These are phyloP conservation scores for Contarinia nasturtii DNA, from an alignment of 1,140 invertebrate genomes.

Conservation along the genomic window DNA sequence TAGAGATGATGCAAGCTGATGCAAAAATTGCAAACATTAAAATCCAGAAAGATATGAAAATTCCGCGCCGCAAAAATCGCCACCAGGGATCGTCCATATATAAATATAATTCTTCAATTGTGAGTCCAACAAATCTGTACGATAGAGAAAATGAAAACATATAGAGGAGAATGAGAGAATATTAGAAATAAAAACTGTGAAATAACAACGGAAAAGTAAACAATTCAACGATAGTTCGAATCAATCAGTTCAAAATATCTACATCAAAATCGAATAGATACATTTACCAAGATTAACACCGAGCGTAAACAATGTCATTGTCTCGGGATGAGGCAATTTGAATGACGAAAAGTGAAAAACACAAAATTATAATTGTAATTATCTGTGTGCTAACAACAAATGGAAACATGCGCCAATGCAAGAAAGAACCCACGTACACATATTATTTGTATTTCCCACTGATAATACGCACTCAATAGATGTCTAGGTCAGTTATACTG, in stretches of 20 bases:
- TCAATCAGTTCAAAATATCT: background rate
- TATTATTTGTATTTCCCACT: too few species aligned
- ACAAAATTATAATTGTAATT: too few species aligned
- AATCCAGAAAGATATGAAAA: constrained; percentile 11
- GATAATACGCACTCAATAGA: too few species aligned
- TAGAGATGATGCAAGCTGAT: constrained; percentile 10
- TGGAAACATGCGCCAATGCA: too few species aligned
- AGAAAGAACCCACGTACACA: too few species aligned
- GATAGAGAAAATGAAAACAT: constrained; percentile 3
- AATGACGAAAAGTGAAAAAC: too few species aligned
- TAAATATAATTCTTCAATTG: constrained; percentile 16
- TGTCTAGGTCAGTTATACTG: too few species aligned
- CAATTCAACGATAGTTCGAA: background rate
- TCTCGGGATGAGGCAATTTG: too few species aligned
- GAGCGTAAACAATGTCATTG: too few species aligned
- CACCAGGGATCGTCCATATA: constrained; percentile 18
- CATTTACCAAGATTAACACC: background rate
- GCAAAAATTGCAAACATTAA: constrained; percentile 14
- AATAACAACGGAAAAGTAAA: background rate
- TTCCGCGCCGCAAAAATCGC: constrained; percentile 13
- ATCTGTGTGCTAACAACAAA: too few species aligned
- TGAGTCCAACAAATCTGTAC: constrained; percentile 7
- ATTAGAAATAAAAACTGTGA: background rate
- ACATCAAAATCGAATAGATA: background rate
- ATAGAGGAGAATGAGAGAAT: background rate